Conservation (phyloP, 2,888 invertebrate species). For the Meandrusa payeni region DNA sequence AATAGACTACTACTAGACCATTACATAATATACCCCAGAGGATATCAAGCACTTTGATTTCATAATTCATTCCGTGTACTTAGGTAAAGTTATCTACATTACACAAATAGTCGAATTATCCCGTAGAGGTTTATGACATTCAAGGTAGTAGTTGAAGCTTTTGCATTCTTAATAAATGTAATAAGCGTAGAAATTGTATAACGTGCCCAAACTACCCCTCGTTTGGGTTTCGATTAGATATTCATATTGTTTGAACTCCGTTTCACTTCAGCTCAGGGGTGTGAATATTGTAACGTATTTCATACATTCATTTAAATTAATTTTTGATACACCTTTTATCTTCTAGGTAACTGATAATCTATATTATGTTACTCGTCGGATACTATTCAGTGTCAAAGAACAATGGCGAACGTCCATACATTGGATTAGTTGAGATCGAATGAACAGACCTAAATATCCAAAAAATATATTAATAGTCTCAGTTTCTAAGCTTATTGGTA, state of each 20-base stretch:
- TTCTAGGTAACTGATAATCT: no score
- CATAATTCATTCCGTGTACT: conserved; percentile 1
- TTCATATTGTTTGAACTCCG: conserved; percentile 12
- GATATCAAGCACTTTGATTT: background rate
- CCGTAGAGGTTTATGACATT: conserved; percentile 13
- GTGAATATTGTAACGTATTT: background rate
- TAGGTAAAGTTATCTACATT: conserved; percentile 3
- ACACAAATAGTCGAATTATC: conserved; percentile 16
- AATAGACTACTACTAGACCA: no score
- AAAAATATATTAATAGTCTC: no score
- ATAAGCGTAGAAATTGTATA: conserved; percentile 11
- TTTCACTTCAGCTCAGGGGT: background rate
- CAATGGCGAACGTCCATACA: no score
- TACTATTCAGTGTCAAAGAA: no score
- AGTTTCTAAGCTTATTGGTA: no score
- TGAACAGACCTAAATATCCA: no score
- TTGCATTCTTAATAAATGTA: conserved; percentile 22
- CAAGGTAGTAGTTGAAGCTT: conserved; percentile 9
- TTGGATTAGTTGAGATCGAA: no score
- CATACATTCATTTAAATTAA: no score
- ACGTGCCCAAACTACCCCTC: conserved; percentile 14
- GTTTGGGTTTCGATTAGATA: conserved; percentile 17
- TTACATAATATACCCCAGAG: background rate
- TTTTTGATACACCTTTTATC: no score
- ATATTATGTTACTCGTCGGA: no score